Evolutionary conservation across 2,888 invertebrate genomes (phyloP).

Genomic region (Macaria notata): DNA sequence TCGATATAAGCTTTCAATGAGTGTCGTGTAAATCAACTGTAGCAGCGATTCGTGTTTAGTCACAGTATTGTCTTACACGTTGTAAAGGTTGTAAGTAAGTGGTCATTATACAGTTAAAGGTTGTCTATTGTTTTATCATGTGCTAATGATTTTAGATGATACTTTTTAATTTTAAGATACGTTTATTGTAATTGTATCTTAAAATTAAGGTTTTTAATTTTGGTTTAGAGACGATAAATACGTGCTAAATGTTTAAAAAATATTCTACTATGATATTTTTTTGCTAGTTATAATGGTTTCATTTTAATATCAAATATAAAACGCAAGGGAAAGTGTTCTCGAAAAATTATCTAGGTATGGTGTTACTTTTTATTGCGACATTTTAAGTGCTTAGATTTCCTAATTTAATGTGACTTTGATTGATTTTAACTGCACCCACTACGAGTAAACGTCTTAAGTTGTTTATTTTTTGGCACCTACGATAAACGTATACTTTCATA

Average conservation of each 20-base stretch:
- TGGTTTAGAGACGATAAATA: too few relatives aligned
- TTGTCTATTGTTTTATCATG: background rate
- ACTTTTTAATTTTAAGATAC: too few relatives aligned
- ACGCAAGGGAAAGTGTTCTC: conserved; percentile 15
- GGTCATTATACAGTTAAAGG: conserved; percentile 23
- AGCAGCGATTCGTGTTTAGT: conserved; percentile 36
- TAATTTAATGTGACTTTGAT: conserved; percentile 32
- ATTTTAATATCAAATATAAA: too few relatives aligned
- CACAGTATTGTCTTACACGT: conserved; percentile 37
- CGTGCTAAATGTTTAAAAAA: too few relatives aligned
- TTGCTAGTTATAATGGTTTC: too few relatives aligned
- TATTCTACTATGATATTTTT: too few relatives aligned
- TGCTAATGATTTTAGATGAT: too few relatives aligned
- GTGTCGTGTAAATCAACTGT: conserved; percentile 28
- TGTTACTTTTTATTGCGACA: conserved; percentile 16
- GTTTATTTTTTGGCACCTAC: too few relatives aligned
- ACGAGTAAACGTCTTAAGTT: too few relatives aligned
- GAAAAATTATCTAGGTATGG: conserved; percentile 11
- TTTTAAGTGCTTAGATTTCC: conserved; percentile 16
- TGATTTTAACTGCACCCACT: conserved; percentile 20
- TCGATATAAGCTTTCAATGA: conserved; percentile 18
- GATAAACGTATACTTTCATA: too few relatives aligned
- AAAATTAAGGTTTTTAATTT: too few relatives aligned
- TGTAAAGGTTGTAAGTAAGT: conserved; percentile 26
- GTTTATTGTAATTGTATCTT: too few relatives aligned